phyloP scores from a whole-genome alignment of 2,113 vertebrate genomes.

The Cariama cristata region DNA sequence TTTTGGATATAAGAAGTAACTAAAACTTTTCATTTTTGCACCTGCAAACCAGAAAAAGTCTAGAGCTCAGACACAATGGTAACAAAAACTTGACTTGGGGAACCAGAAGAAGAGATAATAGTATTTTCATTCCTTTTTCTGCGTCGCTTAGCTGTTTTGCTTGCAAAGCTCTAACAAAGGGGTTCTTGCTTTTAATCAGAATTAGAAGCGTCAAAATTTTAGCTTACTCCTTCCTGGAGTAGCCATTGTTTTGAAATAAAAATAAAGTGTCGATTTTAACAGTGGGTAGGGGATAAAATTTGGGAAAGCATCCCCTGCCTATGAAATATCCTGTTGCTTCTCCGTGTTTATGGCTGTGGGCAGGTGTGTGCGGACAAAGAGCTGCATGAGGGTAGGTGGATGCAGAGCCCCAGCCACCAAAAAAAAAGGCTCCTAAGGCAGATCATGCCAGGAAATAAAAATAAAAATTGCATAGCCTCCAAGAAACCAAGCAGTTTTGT shows the following conservation, averaged over 20 bases:
- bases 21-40: background rate
- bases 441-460: background rate
- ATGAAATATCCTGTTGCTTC: background rate
- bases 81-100: background rate
- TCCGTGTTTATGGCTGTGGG: background rate
- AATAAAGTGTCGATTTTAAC: background rate
- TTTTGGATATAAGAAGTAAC: background rate
- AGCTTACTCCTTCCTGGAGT: background rate
- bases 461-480: background rate
- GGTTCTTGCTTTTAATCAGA: background rate
- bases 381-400: background rate
- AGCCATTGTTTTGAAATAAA: background rate
- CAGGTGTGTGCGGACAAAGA: fast-evolving
- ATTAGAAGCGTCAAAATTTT: background rate
- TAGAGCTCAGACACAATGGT: background rate
- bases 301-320: background rate
- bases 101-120: background rate
- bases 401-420: background rate
- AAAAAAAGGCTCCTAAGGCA: background rate
- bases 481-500: background rate
- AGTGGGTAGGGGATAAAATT: background rate
- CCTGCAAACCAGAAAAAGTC: background rate
- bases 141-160: background rate
- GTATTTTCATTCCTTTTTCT: background rate
- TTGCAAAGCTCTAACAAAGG: background rate